Conservation (phyloP, 2,797 vertebrate species). For the Platalea minor region DNA sequence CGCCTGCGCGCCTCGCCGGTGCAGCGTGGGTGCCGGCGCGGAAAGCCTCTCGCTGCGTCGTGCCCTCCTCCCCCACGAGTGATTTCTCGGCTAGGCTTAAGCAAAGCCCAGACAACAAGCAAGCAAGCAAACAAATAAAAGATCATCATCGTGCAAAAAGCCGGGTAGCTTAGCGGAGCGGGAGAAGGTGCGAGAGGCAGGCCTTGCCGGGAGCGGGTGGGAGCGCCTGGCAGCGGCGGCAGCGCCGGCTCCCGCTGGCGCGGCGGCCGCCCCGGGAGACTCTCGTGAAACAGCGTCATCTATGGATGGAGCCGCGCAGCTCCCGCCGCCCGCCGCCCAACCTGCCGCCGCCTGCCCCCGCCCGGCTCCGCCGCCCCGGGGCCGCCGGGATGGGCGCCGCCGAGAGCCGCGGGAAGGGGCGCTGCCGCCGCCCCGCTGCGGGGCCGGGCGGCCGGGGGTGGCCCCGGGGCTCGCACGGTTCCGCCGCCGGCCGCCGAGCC, state of each 20-base stretch:
- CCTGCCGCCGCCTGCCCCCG: background rate
- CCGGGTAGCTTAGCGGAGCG: background rate
- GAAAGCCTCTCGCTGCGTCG: background rate
- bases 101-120: background rate
- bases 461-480: background rate
- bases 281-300: slow-evolving; percentile 70
- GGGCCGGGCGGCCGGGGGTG: background rate
- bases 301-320: slow-evolving; percentile 45
- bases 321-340: background rate
- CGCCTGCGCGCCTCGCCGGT: background rate
- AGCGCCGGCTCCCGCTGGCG: background rate
- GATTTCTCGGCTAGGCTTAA: background rate
- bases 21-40: background rate
- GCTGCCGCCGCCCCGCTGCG: background rate
- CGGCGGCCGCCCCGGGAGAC: background rate
- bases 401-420: background rate
- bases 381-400: background rate
- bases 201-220: background rate
- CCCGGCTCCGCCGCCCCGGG: background rate
- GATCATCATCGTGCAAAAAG: background rate
- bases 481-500: background rate
- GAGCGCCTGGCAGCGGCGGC: background rate
- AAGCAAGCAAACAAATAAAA: background rate
- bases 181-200: background rate
- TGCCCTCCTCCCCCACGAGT: background rate